Evolutionary conservation across 1,140 invertebrate species (phyloP).

Genomic region (Calliopsis andreniformis): DNA sequence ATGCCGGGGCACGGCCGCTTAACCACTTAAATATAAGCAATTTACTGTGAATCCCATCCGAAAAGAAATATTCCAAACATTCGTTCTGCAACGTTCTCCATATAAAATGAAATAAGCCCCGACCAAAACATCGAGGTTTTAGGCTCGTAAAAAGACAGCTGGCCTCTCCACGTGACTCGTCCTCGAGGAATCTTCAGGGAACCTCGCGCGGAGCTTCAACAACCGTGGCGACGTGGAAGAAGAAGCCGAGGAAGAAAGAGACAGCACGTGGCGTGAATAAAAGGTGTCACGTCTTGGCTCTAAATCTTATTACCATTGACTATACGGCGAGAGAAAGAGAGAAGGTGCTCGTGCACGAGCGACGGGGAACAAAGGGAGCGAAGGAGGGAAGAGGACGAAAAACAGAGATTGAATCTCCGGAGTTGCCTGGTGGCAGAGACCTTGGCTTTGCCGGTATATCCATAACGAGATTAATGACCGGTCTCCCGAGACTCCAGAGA

Average conservation of each 20-base stretch:
- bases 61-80: constrained; percentile 23
- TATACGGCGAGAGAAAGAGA: neutral
- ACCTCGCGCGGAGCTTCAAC: neutral
- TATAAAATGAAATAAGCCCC: neutral
- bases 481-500: constrained; percentile 8
- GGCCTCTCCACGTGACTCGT: constrained; percentile 5
- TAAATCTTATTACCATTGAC: constrained; percentile 48
- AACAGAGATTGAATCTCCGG: constrained; percentile 33
- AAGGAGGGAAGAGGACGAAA: neutral
- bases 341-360: constrained; percentile 7
- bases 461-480: constrained; percentile 65
- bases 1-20: neutral
- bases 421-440: constrained; percentile 50
- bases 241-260: neutral
- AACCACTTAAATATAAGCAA: constrained; percentile 35
- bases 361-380: neutral
- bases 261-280: neutral
- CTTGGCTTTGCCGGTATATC: constrained; percentile 68
- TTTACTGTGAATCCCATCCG: constrained; percentile 6
- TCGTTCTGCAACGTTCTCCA: neutral
- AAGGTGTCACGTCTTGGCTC: constrained; percentile 37
- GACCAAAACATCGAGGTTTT: constrained; percentile 16
- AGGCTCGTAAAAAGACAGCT: constrained; percentile 29
- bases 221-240: too few species aligned
- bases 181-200: constrained; percentile 21